Conservation (phyloP, 2,113 vertebrate species). For the Beaufortia kweichowensis region DNA sequence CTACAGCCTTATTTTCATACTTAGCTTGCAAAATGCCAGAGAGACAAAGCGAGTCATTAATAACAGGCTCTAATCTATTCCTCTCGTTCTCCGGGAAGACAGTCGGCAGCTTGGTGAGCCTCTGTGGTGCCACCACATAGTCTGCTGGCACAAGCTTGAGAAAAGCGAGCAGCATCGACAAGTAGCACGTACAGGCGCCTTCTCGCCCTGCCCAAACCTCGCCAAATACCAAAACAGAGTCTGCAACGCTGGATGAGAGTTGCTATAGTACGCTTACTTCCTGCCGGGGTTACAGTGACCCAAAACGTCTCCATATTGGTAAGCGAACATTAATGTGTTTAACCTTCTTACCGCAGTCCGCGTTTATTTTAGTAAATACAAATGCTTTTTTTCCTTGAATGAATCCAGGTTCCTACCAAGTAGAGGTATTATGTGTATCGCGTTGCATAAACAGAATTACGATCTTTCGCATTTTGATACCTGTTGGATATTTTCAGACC, state of each 20-base stretch:
- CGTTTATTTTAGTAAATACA: background rate
- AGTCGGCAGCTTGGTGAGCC: constrained; percentile 53
- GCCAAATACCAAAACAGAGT: constrained; percentile 56
- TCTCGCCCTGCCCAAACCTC: constrained; percentile 36
- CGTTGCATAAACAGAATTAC: background rate
- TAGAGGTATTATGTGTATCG: background rate
- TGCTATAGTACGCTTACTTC: background rate
- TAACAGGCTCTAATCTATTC: constrained; percentile 72
- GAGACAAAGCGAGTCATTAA: constrained; percentile 63
- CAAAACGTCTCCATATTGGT: constrained; percentile 5
- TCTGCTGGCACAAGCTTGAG: constrained; percentile 53
- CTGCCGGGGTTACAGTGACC: background rate
- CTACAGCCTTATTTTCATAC: constrained; percentile 55
- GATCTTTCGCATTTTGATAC: background rate
- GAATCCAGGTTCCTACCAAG: background rate
- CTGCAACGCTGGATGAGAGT: constrained; percentile 59
- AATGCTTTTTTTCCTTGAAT: background rate
- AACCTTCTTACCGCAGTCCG: background rate
- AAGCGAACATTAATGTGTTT: background rate
- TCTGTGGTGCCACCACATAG: constrained; percentile 57
- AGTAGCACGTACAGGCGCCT: constrained; percentile 49
- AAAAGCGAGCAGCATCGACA: constrained; percentile 62
- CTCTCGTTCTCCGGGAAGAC: constrained; percentile 57
- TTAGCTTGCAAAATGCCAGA: constrained; percentile 55
- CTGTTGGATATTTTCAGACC: constrained; percentile 12